phyloP scores from a whole-genome alignment of 2,113 vertebrate genomes.

The Siniperca chuatsi region DNA sequence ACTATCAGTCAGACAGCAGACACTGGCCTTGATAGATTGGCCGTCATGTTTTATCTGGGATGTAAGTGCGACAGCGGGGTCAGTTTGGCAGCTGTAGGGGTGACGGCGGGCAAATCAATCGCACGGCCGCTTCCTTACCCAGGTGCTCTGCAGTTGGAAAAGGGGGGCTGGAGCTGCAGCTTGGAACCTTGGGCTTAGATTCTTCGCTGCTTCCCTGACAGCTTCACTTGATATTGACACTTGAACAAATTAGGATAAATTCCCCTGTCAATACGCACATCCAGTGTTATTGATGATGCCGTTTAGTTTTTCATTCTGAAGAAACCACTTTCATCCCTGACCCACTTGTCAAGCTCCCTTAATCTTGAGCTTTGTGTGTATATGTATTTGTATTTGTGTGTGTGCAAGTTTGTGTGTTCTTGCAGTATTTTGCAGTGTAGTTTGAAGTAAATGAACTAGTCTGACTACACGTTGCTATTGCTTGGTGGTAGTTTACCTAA shows the following conservation, averaged over 20 bases:
- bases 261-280: slow-evolving; percentile 78
- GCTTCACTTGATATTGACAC: slow-evolving; percentile 84
- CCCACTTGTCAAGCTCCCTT: slow-evolving; percentile 48
- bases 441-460: background rate
- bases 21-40: slow-evolving; percentile 64
- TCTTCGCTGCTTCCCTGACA: slow-evolving; percentile 56
- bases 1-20: slow-evolving; percentile 52
- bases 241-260: slow-evolving; percentile 85
- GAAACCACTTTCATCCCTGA: slow-evolving; percentile 55
- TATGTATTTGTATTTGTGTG: background rate
- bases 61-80: slow-evolving; percentile 49
- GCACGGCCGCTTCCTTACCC: slow-evolving; percentile 47
- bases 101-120: slow-evolving; percentile 71
- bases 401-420: background rate
- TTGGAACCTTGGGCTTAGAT: slow-evolving; percentile 16
- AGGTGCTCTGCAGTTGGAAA: slow-evolving; percentile 34
- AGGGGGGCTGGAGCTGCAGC: background rate
- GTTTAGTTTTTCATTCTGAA: slow-evolving; percentile 75
- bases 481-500: background rate
- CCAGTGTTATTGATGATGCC: slow-evolving; percentile 83
- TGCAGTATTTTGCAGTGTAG: background rate
- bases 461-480: background rate
- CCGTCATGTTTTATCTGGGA: slow-evolving; percentile 68
- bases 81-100: slow-evolving; percentile 39
- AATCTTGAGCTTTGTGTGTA: slow-evolving; percentile 36